A percentile compares a stretch with the other conserved stretches of the same genome.
Conservation (phyloP, 2,797 vertebrate species). For the Alosa sapidissima region DNA sequence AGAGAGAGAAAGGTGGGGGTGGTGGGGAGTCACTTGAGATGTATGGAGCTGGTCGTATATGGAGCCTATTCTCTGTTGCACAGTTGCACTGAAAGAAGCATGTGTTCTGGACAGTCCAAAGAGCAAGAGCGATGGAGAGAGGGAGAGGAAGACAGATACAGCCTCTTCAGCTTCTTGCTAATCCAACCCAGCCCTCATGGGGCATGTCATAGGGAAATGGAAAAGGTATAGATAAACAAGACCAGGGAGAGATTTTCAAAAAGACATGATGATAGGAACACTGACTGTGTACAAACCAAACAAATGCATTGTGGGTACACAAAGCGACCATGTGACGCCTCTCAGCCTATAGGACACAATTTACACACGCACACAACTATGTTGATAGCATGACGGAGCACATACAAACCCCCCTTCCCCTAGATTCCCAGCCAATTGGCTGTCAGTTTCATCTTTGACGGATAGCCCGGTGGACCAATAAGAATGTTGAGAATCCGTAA, state of each 20-base stretch:
- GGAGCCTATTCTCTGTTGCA: neutral
- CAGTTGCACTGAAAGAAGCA: neutral
- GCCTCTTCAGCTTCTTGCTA: neutral
- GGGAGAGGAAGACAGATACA: neutral
- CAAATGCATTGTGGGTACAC: neutral
- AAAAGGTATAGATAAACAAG: neutral
- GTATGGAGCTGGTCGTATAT: no score
- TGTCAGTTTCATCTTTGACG: neutral
- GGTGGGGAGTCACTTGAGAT: neutral
- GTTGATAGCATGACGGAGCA: constrained; percentile 29
- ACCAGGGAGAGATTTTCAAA: neutral
- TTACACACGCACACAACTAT: neutral
- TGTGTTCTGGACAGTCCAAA: neutral
- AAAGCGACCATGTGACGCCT: constrained; percentile 24
- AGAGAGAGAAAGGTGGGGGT: neutral
- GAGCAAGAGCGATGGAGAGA: no score
- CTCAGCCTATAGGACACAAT: constrained; percentile 34
- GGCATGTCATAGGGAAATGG: neutral
- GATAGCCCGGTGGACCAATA: constrained; percentile 40
- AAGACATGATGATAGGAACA: neutral
- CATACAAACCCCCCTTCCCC: neutral
- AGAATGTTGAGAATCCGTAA: neutral
- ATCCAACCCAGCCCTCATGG: neutral
- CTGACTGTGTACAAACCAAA: constrained; percentile 10
- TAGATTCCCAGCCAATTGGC: constrained; percentile 9